Percentiles rank a stretch among this genome's conserved stretches.
These are phyloP conservation scores for Glareola pratincola DNA, from an alignment of 2,113 vertebrate species.

Conservation along the genomic window DNA sequence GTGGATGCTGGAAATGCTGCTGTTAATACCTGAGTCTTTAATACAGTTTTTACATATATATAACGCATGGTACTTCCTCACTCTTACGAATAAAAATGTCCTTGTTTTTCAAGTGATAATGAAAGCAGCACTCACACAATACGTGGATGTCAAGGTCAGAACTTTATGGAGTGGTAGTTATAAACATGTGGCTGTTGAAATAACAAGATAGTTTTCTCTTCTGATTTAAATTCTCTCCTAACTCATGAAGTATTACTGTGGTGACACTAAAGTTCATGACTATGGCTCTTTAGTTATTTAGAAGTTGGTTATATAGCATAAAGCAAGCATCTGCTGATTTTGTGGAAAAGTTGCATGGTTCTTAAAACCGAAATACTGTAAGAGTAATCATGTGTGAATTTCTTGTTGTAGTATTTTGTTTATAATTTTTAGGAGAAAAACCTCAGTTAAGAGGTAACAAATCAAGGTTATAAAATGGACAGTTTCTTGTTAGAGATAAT, in stretches of 20 bases:
- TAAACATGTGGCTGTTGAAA: background rate
- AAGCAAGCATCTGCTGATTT: background rate
- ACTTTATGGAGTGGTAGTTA: background rate
- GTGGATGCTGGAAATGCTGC: background rate
- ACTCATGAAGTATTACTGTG: background rate
- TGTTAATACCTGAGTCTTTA: background rate
- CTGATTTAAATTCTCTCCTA: background rate
- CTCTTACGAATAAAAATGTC: background rate
- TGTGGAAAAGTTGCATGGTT: background rate
- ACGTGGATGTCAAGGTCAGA: conserved; percentile 11
- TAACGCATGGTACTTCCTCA: background rate
- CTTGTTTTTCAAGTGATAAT: conserved; percentile 20
- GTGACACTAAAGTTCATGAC: background rate
- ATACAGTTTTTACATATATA: background rate
- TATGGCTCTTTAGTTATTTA: background rate
- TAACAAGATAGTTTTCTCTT: background rate
- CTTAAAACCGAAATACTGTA: background rate
- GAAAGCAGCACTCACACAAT: conserved; percentile 12
- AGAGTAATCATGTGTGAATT: background rate
- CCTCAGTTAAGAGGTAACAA: background rate
- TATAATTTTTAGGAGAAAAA: background rate
- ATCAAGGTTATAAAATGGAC: background rate
- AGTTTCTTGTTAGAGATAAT: background rate
- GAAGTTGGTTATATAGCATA: background rate
- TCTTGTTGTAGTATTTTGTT: background rate